phyloP scores from a whole-genome alignment of 1,140 invertebrate species.

The Laupala kohalensis region DNA sequence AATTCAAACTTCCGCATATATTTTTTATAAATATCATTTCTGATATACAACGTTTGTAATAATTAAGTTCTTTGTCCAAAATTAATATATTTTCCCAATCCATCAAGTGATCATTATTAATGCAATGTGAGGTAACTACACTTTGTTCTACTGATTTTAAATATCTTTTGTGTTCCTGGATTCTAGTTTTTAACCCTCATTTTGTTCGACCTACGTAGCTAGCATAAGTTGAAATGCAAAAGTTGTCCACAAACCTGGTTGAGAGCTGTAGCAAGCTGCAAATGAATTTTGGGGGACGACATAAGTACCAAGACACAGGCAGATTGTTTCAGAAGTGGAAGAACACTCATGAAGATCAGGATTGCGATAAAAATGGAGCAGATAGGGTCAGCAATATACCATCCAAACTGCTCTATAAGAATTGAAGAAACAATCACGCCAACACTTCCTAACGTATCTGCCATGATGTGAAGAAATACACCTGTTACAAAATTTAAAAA shows the following conservation, averaged over 20 bases:
- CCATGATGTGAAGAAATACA: slow-evolving; percentile 47
- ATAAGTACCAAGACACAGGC: slow-evolving; percentile 31
- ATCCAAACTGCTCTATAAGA: slow-evolving; percentile 45
- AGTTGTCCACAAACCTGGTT: slow-evolving; percentile 26
- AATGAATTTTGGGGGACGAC: slow-evolving; percentile 20
- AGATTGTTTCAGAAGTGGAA: slow-evolving; percentile 41
- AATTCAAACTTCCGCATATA: no score
- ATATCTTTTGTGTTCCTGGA: no score
- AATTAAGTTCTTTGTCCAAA: no score
- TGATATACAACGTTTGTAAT: no score
- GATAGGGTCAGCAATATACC: slow-evolving; percentile 46
- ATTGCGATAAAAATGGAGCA: slow-evolving; percentile 46
- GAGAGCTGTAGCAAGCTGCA: slow-evolving; percentile 20
- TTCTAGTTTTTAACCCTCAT: no score
- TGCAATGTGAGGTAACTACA: no score
- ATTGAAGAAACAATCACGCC: slow-evolving; percentile 48
- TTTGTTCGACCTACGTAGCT: no score
- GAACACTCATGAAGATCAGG: slow-evolving; percentile 40
- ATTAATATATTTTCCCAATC: no score
- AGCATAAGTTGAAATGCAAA: no score
- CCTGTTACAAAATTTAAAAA: slow-evolving; percentile 25
- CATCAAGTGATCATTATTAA: no score
- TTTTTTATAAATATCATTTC: no score
- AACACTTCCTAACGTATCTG: slow-evolving; percentile 47
- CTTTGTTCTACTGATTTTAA: no score